Evolutionary conservation across 2,113 vertebrate species (phyloP), one percentile per base, ranked within the genome.

Genomic region (Xerus inauris): DNA sequence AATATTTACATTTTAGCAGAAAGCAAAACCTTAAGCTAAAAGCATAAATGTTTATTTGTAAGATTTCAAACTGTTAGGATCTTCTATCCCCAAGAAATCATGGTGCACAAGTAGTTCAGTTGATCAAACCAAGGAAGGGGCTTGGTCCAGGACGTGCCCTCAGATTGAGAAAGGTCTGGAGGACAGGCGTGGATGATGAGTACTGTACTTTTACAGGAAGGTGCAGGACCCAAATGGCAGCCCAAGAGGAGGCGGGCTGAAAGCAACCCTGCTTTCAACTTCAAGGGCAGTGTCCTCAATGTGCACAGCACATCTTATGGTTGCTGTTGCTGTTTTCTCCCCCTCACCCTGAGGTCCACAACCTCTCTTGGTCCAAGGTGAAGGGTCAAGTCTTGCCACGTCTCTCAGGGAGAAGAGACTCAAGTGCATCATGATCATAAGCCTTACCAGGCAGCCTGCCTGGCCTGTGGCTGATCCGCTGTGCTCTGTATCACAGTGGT

Each of bases 351-450:
- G 49, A 64, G 14, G 13, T 11, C 35, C 19, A 40, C 0, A 0
- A 54, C 79, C 12, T 5, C 0, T 40, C 40, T 1, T 0, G 3
- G 11, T 22, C 38, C n/a, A 3, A 0, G 8, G 8, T 45, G 13
- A 8, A 16, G n/a, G 42, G 16, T 14, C 10, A 14, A 9, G 16
- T 3, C 4, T 14, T 9, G 38, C 28, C 9, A 2, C 7, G 1
- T 17, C 22, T 26, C 47, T 69, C 12, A 1, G 3, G 82, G 10
- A 6, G 26, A n/a, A 22, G 42, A 24, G 17, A 67, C 12, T 30
- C 59, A 19, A 16, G 3, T 8, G 12, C 30, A 4, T 8, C 0
- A 32, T 1, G 57, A 40, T 69, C 35, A 5, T n/a, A 13, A 64
- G 16, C n/a, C 62, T 30, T 42, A 30, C 38, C n/a, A 89, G 54